Percentiles rank a stretch among this genome's conserved stretches.
These are phyloP conservation scores for Lucilia cuprina DNA, from an alignment of 1,140 invertebrate species.

Conservation along the genomic window DNA sequence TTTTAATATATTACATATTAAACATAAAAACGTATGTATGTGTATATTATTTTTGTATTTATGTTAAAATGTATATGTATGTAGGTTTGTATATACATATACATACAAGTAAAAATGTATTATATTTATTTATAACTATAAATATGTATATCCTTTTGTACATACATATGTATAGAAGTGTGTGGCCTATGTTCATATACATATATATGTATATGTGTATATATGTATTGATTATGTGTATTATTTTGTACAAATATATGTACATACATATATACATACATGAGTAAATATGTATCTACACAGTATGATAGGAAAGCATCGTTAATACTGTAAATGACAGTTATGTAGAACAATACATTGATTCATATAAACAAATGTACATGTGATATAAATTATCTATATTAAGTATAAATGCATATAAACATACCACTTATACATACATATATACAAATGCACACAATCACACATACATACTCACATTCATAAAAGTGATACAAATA, in stretches of 20 bases:
- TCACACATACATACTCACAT: no score
- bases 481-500: no score
- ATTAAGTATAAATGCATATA: slow-evolving; percentile 4
- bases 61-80: neutral
- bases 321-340: slow-evolving; percentile 34
- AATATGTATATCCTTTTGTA: neutral
- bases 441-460: no score
- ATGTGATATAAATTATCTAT: slow-evolving; percentile 15
- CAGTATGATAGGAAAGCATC: slow-evolving; percentile 13
- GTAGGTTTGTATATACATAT: neutral
- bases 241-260: no score
- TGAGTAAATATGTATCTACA: no score
- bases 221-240: neutral
- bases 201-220: no score
- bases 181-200: neutral
- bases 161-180: neutral
- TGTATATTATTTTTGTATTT: neutral
- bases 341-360: slow-evolving; percentile 33
- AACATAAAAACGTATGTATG: slow-evolving; percentile 1
- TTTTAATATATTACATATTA: slow-evolving; percentile 13
- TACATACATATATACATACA: neutral
- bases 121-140: slow-evolving; percentile 11
- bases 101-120: neutral
- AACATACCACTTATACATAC: neutral
- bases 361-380: slow-evolving; percentile 29